phyloP scores from a whole-genome alignment of 2,113 vertebrate species.

The Chunga burmeisteri region DNA sequence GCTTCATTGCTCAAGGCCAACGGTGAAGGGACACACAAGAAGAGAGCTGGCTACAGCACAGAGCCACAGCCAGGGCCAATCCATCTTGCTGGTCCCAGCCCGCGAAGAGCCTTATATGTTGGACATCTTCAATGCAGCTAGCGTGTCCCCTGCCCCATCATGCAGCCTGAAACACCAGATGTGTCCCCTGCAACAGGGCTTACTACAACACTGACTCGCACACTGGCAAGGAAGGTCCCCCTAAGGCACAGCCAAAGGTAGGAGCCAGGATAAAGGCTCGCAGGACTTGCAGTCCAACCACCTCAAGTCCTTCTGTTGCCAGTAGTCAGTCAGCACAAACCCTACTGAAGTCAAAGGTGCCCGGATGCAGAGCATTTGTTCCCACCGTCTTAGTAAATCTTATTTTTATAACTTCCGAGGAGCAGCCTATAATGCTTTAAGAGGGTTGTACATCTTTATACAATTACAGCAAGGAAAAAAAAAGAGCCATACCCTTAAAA shows the following conservation, averaged over 20 bases:
- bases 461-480: neutral
- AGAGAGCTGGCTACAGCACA: neutral
- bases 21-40: neutral
- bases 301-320: neutral
- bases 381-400: neutral
- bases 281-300: neutral
- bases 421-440: neutral
- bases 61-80: neutral
- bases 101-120: neutral
- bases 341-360: neutral
- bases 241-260: neutral
- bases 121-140: neutral
- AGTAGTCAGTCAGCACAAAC: neutral
- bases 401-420: neutral
- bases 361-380: neutral
- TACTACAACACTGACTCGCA: neutral
- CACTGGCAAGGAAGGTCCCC: neutral
- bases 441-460: neutral
- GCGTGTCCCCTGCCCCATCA: no score
- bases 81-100: neutral
- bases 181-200: neutral
- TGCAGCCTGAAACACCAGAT: neutral
- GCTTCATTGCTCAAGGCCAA: neutral
- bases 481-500: neutral
- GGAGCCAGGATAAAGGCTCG: neutral